Evolutionary conservation across 2,888 invertebrate species (phyloP), one percentile per base, ranked within the genome.

Genomic region (Trilocha varians): DNA sequence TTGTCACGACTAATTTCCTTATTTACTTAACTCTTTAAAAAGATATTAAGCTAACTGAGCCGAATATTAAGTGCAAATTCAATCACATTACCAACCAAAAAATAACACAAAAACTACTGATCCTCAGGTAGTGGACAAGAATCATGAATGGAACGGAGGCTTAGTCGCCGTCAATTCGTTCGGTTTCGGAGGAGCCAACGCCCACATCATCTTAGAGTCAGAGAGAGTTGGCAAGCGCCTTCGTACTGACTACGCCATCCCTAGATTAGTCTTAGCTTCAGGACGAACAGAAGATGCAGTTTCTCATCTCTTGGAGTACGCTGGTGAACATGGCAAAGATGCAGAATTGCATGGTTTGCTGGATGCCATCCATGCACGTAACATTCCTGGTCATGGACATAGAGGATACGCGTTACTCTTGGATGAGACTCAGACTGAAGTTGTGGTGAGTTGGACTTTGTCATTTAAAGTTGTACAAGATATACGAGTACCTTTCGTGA

Each of bases 161-260:
- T 88, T 95, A 45, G 91, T 95, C 40, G 98, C 93, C 15, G 79
- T 99, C 18, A 99, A 99, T 85, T 98, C 98, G 6, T 99, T 99
- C 77, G 99, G 99, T 13, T 99, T 99, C 80, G 99, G 99, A 48
- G 99, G 99, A 41, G 96, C 97, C 35, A 97, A 97, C 78, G 96
- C 95, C n/a, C 97, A 98, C 78, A 82, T 96, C 1, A 88, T 98
- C 53, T 87, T 98, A 11, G 91, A 92, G 67, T 93, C 95, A 5
- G 91, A 94, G 70, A 89, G 91, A 1, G 59, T 65, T 50, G 53
- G 45, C 49, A 91, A 91, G 64, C 90, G 35, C 25, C 5, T 91
- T 90, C 66, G 87, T 36, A 43, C 48, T 39, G 46, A 38, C 78
- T 88, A 11, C 69, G 38, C 39, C 11, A 43, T 53, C 57, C 87